Conservation (phyloP, 2,888 invertebrate genomes). For the Dichetophora obliterata region DNA sequence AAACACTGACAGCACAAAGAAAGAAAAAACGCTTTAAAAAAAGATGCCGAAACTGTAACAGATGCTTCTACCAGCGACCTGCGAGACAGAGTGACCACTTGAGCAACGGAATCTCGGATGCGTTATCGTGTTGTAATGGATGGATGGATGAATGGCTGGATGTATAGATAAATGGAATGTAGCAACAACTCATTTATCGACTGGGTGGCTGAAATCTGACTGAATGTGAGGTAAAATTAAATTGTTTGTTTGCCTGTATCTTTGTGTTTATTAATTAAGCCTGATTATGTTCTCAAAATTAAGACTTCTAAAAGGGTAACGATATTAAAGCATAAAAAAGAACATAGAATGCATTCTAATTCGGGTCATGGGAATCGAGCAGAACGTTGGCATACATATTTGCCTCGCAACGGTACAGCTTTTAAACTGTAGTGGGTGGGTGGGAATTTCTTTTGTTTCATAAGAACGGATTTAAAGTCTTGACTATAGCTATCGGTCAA, state of each 20-base stretch:
- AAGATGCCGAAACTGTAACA: background rate
- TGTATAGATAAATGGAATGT: background rate
- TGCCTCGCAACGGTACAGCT: too few relatives aligned
- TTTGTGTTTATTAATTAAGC: conserved; percentile 13
- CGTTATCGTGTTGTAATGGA: background rate
- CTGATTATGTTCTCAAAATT: conserved; percentile 1
- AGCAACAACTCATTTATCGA: background rate
- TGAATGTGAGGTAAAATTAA: background rate
- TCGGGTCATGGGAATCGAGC: background rate
- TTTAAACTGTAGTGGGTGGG: too few relatives aligned
- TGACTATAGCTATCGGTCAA: too few relatives aligned
- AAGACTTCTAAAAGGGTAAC: background rate
- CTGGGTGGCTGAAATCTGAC: background rate
- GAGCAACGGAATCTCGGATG: conserved; percentile 15
- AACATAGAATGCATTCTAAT: background rate
- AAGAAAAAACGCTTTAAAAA: background rate
- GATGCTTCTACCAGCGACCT: conserved; percentile 11
- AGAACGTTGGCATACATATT: background rate
- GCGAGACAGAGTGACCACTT: conserved; percentile 25
- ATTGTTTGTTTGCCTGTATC: background rate
- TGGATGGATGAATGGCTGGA: background rate
- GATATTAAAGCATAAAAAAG: background rate
- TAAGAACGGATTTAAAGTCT: too few relatives aligned
- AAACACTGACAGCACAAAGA: background rate
- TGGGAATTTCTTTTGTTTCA: too few relatives aligned